phyloP scores from a whole-genome alignment of 2,113 vertebrate genomes.

The Chaetodon auriga region DNA sequence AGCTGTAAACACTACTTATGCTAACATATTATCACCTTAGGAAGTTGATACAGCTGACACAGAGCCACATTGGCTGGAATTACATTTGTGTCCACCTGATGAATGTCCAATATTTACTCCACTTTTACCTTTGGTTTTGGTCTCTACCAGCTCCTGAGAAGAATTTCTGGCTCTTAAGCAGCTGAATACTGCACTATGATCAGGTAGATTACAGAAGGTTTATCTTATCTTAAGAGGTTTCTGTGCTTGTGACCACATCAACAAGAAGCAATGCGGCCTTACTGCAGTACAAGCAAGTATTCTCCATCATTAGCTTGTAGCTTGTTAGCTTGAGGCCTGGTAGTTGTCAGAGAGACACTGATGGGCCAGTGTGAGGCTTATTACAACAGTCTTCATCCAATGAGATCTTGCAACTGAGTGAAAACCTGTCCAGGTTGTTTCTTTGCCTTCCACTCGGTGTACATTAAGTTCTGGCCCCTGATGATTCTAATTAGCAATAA shows the following conservation, averaged over 20 bases:
- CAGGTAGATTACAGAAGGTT: not conserved
- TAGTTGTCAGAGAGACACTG: not conserved
- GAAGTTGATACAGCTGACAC: too few species aligned
- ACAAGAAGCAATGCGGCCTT: not conserved
- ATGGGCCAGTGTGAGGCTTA: not conserved
- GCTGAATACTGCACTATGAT: too few species aligned
- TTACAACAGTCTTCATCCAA: not conserved
- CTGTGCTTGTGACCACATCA: not conserved
- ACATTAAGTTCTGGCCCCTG: not conserved
- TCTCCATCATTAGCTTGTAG: not conserved
- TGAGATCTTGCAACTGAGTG: not conserved
- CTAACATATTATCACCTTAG: not conserved
- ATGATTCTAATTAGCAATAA: conserved; percentile 39
- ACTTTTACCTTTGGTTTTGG: too few species aligned
- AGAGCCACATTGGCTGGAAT: too few species aligned
- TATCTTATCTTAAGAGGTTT: not conserved
- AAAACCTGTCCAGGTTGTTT: not conserved
- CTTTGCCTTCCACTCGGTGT: not conserved
- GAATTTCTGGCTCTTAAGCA: too few species aligned
- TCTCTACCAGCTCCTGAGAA: too few species aligned
- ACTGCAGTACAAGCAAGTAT: not conserved
- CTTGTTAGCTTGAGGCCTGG: not conserved
- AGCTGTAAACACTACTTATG: not conserved
- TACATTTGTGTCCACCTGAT: too few species aligned
- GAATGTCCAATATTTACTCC: too few species aligned